phyloP scores from a whole-genome alignment of 2,888 invertebrate genomes.

The Euzophera pinguis region DNA sequence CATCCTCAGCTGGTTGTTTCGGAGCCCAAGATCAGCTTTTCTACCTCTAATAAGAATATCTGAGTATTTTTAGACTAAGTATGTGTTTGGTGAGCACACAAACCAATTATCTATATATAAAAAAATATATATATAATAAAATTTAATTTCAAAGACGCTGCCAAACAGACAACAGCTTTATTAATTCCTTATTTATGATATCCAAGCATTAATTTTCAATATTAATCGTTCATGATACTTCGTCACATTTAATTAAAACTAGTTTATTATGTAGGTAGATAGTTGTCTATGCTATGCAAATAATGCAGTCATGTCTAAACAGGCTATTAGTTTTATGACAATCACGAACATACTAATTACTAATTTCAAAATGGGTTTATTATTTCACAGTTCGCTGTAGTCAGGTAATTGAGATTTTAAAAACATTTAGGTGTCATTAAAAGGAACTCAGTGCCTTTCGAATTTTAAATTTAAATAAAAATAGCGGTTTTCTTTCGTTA shows the following conservation, averaged over 20 bases:
- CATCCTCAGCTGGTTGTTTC: no score
- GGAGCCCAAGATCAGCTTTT: no score
- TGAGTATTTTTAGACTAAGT: no score
- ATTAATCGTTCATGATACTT: conserved; percentile 8
- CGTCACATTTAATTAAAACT: conserved; percentile 9
- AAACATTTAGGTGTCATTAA: not conserved
- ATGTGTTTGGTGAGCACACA: no score
- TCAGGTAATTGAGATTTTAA: not conserved
- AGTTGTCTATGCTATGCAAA: not conserved
- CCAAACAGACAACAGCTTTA: not conserved
- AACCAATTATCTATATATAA: no score
- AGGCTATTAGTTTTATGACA: conserved; percentile 6
- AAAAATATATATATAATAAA: no score
- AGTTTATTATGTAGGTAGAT: not conserved
- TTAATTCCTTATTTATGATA: conserved; percentile 5
- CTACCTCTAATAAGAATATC: no score
- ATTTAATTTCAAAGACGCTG: not conserved
- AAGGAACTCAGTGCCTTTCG: not conserved
- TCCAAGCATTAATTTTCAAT: conserved; percentile 5
- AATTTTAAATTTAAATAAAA: no score
- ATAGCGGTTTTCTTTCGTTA: no score
- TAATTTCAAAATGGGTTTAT: conserved; percentile 8
- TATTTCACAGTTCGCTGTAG: not conserved
- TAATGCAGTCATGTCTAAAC: conserved; percentile 1
- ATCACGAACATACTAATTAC: conserved; percentile 8